phyloP scores from a whole-genome alignment of 2,797 vertebrate species.

The Cossypha polioptera region DNA sequence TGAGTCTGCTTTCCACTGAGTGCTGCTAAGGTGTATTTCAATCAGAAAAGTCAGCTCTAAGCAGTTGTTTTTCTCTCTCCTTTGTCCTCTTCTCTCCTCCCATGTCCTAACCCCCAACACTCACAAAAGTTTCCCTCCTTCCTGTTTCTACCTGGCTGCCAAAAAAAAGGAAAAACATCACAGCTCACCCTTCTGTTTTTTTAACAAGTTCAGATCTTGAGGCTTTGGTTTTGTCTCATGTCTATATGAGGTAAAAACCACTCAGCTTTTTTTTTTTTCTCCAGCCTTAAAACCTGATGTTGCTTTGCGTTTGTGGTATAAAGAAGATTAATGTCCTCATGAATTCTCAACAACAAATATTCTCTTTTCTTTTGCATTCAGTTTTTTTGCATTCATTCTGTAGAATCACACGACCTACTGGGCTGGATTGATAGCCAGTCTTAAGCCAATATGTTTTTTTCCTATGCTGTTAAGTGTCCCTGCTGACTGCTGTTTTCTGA shows the following conservation, averaged over 20 bases:
- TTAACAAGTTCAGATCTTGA: constrained; percentile 21
- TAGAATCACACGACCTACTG: neutral
- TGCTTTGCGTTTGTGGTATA: constrained; percentile 5
- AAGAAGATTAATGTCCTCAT: neutral
- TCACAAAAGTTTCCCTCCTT: neutral
- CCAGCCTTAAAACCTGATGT: neutral
- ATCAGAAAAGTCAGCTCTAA: neutral
- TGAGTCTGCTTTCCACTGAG: constrained; percentile 19
- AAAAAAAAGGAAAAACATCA: neutral
- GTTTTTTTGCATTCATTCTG: neutral
- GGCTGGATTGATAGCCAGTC: neutral
- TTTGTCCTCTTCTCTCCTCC: constrained; percentile 18
- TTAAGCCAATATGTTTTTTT: neutral
- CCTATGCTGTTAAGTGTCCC: neutral
- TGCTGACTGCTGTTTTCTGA: constrained; percentile 10
- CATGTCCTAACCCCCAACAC: neutral
- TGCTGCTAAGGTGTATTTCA: constrained; percentile 47
- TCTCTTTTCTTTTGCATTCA: neutral
- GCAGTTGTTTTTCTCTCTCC: constrained; percentile 35
- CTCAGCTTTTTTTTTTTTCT: neutral
- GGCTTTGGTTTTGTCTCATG: constrained; percentile 38
- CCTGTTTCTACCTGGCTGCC: neutral
- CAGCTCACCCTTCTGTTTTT: neutral
- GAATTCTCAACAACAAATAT: neutral
- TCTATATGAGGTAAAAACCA: constrained; percentile 32